Evolutionary conservation across 2,888 invertebrate species (phyloP), one percentile per base, ranked within the genome.

Genomic region (Drosophila diplacantha): DNA sequence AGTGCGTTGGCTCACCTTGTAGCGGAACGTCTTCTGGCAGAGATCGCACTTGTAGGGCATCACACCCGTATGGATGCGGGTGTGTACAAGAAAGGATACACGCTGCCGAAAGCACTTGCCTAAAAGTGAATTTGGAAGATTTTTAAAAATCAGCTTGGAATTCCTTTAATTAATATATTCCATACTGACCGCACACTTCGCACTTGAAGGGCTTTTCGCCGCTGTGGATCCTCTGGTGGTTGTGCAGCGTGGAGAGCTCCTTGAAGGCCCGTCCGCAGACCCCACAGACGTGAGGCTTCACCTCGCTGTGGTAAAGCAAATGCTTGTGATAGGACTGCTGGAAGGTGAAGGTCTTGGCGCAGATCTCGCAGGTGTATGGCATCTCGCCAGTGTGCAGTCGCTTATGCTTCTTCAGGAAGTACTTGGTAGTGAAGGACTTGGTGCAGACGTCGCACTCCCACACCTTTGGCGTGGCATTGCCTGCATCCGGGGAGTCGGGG

Each of bases 281-380:
- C 51, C 86, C 89, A 81, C 95, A 95, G 3, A 91, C 90, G 37
- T 93, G 92, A 0, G 95, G 95, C 82, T 95, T 95, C 77, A 95
- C 95, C 80, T 95, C 94, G 65, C 93, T 94, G 85, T 96, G 96
- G 85, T 96, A 96, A 51, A 95, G 89, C 84, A 95, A 91, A 88
- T 96, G 96, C 85, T 96, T 96, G 87, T 95, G 95, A 87, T 94
- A 95, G 0, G 95, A 95, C 83, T 96, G 96, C 89, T 96, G 96
- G 89, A 96, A 96, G 50, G 95, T 95, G 87, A 96, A 96, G 12
- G 93, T 94, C 86, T 95, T 94, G 72, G 93, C 93, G 85, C 96
- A 96, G 74, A 93, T 92, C 47, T 91, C 90, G 84, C 96, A 96
- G 22, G 92, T 92, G 85, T 96, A 96, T 0, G 96, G 96, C 91